Conservation (phyloP, 2,797 vertebrate genomes). For the Helicolenus hilgendorfi region DNA sequence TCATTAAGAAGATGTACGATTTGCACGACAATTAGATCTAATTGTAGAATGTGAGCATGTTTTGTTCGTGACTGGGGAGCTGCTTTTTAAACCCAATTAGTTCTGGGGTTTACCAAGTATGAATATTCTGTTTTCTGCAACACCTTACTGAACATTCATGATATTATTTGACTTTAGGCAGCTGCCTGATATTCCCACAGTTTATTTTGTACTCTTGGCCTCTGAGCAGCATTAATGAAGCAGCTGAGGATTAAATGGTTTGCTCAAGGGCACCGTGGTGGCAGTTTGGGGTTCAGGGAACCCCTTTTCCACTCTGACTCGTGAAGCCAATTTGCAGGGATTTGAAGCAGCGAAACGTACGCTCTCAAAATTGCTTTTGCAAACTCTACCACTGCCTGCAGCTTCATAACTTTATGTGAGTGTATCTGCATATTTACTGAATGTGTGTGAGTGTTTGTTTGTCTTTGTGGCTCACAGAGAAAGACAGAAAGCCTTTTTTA, state of each 20-base stretch:
- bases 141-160: background rate
- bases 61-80: background rate
- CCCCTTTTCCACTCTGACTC: background rate
- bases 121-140: conserved; percentile 1
- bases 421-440: background rate
- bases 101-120: conserved; percentile 5
- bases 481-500: conserved; percentile 31
- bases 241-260: conserved; percentile 24
- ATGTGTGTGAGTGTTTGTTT: conserved; percentile 2
- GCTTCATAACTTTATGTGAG: background rate
- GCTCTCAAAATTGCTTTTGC: conserved; percentile 27
- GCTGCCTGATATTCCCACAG: background rate
- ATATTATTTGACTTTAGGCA: conserved; percentile 15
- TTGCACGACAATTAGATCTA: conserved; percentile 23
- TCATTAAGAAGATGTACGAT: conserved; percentile 41
- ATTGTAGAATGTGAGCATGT: conserved; percentile 20
- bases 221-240: conserved; percentile 19
- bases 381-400: conserved; percentile 11
- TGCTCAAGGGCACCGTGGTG: background rate
- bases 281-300: conserved; percentile 5
- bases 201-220: background rate
- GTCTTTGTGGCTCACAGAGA: conserved; percentile 13
- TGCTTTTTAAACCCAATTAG: conserved; percentile 1
- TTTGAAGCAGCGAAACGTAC: background rate
- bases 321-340: background rate